Evolutionary conservation across 2,797 vertebrate species (phyloP).

Genomic region (Hippocampus kuda): DNA sequence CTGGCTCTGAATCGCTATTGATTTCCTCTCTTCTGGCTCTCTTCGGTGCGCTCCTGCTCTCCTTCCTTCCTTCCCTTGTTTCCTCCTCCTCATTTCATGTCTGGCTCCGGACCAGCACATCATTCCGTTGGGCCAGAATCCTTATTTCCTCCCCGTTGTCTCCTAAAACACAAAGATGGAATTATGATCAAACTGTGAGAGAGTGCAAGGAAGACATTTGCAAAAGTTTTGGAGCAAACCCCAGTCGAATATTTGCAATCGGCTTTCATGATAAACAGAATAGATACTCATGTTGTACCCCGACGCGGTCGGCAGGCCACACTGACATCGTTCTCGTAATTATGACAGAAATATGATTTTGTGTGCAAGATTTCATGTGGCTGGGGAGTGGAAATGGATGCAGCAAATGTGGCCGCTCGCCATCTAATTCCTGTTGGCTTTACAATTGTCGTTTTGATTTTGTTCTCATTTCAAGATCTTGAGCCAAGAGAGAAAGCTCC

Average conservation of each 20-base stretch:
- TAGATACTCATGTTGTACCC: neutral
- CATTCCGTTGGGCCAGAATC: constrained; percentile 23
- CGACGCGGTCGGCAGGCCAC: neutral
- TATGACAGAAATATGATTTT: constrained; percentile 2
- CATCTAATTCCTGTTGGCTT: neutral
- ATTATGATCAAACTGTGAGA: neutral
- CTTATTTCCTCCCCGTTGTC: constrained; percentile 40
- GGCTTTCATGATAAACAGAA: neutral
- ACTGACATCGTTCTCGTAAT: neutral
- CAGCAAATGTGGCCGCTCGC: neutral
- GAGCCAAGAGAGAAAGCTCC: neutral
- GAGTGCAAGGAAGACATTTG: neutral
- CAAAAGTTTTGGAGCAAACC: neutral
- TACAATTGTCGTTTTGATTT: neutral
- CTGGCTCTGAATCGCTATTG: constrained; percentile 77
- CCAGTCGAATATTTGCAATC: neutral
- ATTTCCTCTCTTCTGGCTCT: constrained; percentile 73
- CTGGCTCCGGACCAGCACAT: constrained; percentile 48
- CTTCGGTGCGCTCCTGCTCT: constrained; percentile 53
- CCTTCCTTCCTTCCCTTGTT: constrained; percentile 23
- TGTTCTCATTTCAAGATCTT: neutral
- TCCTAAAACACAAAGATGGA: constrained; percentile 10
- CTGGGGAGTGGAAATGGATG: neutral
- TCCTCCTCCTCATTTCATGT: constrained; percentile 16
- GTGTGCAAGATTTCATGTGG: neutral